These are phyloP conservation scores for Brachypalpus laphriformis DNA, from an alignment of 2,888 invertebrate genomes.

Conservation along the genomic window DNA sequence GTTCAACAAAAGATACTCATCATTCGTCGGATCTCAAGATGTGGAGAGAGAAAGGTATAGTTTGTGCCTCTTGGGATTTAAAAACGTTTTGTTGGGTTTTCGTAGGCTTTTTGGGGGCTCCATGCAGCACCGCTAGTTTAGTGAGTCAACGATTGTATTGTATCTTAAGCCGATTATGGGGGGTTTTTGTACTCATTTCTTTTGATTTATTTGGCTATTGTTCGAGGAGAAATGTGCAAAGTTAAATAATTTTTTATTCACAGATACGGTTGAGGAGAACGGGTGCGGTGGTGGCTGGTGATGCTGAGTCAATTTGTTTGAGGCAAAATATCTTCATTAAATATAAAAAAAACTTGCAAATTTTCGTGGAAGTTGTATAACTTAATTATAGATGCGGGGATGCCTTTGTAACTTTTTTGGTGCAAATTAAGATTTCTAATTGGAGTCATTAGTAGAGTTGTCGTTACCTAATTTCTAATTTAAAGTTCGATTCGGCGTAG, in stretches of 20 bases:
- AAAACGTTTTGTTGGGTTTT: background rate
- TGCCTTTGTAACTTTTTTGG: background rate
- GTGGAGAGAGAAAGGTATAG: background rate
- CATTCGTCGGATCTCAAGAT: background rate
- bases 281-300: background rate
- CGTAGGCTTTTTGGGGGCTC: too few relatives aligned
- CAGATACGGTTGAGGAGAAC: background rate
- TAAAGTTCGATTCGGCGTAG: background rate
- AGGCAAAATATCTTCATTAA: background rate
- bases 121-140: background rate
- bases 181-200: constrained; percentile 15
- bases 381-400: background rate
- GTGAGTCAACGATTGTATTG: constrained; percentile 1
- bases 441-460: background rate
- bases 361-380: background rate
- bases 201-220: constrained; percentile 41
- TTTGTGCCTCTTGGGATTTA: background rate
- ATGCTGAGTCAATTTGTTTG: background rate
- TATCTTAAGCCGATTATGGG: constrained; percentile 34
- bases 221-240: constrained; percentile 19
- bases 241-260: constrained; percentile 8
- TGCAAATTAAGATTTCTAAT: background rate
- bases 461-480: background rate
- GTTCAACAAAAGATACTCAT: constrained; percentile 29
- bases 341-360: background rate